These are phyloP conservation scores for Ephydatia muelleri DNA, from an alignment of 37 sponge, comb jelly and placozoan genomes.

Conservation along the genomic window DNA sequence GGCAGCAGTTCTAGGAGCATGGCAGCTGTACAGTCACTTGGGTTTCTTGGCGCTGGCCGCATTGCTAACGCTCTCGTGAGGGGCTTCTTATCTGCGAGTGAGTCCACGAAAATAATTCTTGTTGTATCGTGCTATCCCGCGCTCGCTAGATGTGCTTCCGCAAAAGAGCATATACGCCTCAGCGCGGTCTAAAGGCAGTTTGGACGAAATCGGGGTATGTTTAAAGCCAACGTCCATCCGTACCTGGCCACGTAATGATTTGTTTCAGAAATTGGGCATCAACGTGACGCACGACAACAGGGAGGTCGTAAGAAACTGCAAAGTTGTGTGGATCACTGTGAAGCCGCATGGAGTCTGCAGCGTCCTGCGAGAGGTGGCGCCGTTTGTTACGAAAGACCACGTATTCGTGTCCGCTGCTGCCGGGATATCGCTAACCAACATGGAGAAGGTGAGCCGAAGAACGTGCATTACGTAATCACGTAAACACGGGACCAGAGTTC, in stretches of 20 bases:
- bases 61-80: conserved; percentile 84
- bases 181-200: conserved; percentile 22
- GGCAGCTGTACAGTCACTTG: conserved; percentile 52
- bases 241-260: neutral
- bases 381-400: conserved; percentile 60
- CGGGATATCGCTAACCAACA: conserved; percentile 74
- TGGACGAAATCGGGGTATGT: neutral
- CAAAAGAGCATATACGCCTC: conserved; percentile 36
- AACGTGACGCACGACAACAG: conserved; percentile 63
- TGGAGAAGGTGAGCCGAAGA: conserved; percentile 80
- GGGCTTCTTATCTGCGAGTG: conserved; percentile 81
- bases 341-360: conserved; percentile 80
- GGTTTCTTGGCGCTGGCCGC: conserved; percentile 92
- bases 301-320: conserved; percentile 69
- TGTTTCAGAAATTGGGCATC: conserved; percentile 57
- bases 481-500: too few relatives aligned
- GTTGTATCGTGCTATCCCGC: neutral
- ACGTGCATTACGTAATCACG: too few relatives aligned
- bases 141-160: neutral
- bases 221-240: neutral
- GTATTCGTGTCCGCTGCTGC: conserved; percentile 87
- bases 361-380: conserved; percentile 75
- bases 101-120: neutral
- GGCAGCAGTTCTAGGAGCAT: neutral
- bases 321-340: conserved; percentile 84